Percentiles rank a stretch among this genome's conserved stretches.
Conservation (phyloP, 2,113 vertebrate genomes). For the Alces alces region DNA sequence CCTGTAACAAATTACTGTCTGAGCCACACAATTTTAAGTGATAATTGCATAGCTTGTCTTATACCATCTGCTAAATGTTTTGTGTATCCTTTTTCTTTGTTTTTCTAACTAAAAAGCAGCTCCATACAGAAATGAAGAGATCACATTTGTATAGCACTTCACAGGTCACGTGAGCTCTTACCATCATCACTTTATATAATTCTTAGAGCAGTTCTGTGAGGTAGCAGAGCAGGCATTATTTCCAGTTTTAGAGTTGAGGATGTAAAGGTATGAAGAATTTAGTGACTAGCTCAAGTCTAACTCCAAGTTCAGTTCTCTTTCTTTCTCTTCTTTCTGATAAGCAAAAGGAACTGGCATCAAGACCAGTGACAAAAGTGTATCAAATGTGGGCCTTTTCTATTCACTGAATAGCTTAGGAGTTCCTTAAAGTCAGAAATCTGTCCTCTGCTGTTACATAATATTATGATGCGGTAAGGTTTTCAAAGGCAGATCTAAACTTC, state of each 20-base stretch:
- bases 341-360: not conserved
- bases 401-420: not conserved
- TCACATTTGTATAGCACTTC: not conserved
- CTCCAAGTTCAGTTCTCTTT: not conserved
- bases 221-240: not conserved
- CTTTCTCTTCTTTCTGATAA: conserved; percentile 15
- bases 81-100: not conserved
- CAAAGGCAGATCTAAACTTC: not conserved
- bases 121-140: not conserved
- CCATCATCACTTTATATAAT: not conserved
- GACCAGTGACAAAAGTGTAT: not conserved
- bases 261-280: not conserved
- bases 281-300: not conserved
- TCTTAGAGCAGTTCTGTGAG: not conserved
- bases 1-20: not conserved
- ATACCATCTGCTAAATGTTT: not conserved
- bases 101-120: not conserved
- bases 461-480: not conserved
- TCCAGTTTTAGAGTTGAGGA: not conserved
- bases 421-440: conserved; percentile 3
- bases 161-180: not conserved
- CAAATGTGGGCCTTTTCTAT: not conserved
- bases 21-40: not conserved
- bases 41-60: not conserved
- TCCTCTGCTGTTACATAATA: not conserved